Conservation (phyloP, 2,797 vertebrate species). For the Geotria australis region DNA sequence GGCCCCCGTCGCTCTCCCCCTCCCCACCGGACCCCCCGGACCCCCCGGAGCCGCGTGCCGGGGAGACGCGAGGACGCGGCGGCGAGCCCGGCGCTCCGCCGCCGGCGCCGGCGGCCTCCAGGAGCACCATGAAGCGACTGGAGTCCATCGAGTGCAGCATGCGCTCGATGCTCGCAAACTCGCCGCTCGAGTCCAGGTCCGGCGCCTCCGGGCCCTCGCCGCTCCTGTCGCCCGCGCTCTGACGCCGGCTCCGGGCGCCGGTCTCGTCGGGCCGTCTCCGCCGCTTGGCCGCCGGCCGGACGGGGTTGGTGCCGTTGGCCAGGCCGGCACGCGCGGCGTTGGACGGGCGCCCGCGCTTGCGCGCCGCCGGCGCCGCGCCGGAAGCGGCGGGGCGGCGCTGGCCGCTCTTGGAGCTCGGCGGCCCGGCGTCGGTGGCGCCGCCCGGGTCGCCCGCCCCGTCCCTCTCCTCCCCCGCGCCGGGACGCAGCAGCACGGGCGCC, state of each 20-base stretch:
- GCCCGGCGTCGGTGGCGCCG: slow-evolving; percentile 6
- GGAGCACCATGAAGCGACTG: slow-evolving; percentile 71
- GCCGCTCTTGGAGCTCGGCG: slow-evolving; percentile 5
- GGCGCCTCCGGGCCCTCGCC: slow-evolving; percentile 9
- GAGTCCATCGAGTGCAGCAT: slow-evolving; percentile 74
- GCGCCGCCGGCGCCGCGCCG: slow-evolving; percentile 3
- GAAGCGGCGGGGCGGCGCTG: slow-evolving; percentile 6
- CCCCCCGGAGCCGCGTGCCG: too few species aligned
- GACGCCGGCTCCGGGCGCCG: too few species aligned
- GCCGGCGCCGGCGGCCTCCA: slow-evolving; percentile 18
- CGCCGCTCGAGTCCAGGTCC: slow-evolving; percentile 73
- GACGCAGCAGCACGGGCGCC: slow-evolving; percentile 44
- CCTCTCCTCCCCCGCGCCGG: slow-evolving; percentile 9
- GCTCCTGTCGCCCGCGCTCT: too few species aligned
- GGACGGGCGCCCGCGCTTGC: not conserved
- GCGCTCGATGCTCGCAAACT: slow-evolving; percentile 86
- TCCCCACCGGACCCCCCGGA: too few species aligned
- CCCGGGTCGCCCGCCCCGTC: slow-evolving; percentile 6
- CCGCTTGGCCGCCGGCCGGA: too few species aligned
- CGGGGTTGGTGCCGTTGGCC: too few species aligned
- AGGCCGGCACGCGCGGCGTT: too few species aligned
- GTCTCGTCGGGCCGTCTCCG: too few species aligned
- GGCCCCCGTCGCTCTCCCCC: too few species aligned
- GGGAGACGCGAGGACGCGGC: too few species aligned
- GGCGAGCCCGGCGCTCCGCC: too few species aligned